phyloP scores from a whole-genome alignment of 2,113 vertebrate species.

The Hepsetus odoe region DNA sequence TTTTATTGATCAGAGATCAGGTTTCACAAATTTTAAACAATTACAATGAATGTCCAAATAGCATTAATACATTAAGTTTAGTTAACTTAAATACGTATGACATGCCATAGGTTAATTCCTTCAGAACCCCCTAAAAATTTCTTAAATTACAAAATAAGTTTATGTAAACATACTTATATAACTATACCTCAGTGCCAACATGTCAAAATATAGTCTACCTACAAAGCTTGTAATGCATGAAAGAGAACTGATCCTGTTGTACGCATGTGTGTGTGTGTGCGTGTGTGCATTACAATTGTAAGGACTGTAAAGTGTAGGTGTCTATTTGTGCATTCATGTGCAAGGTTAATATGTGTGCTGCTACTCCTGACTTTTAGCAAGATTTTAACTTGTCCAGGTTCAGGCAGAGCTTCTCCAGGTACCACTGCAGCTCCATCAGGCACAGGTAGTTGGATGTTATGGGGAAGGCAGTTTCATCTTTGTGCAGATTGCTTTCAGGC shows the following conservation, averaged over 20 bases:
- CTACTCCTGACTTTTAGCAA: slow-evolving; percentile 22
- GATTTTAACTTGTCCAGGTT: slow-evolving; percentile 44
- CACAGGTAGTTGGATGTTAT: slow-evolving; percentile 42
- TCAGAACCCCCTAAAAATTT: background rate
- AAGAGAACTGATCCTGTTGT: slow-evolving; percentile 26
- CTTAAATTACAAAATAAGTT: background rate
- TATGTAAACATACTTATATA: background rate
- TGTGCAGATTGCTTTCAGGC: slow-evolving; percentile 11
- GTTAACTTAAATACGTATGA: background rate
- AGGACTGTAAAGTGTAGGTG: slow-evolving; percentile 22
- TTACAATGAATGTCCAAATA: background rate
- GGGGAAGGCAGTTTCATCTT: slow-evolving; percentile 35
- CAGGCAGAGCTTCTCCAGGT: slow-evolving; percentile 43
- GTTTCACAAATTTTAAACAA: background rate
- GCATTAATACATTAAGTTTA: background rate
- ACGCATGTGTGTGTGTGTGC: background rate
- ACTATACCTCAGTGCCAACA: background rate
- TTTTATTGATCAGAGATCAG: background rate
- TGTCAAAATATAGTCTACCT: background rate
- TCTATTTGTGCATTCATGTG: background rate
- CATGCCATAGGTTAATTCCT: background rate
- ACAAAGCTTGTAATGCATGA: background rate
- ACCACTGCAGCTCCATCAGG: slow-evolving; percentile 45
- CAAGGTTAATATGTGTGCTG: background rate
- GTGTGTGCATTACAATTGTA: too few species aligned